phyloP scores from a whole-genome alignment of 2,797 vertebrate species.

The Lutjanus argentimaculatus region DNA sequence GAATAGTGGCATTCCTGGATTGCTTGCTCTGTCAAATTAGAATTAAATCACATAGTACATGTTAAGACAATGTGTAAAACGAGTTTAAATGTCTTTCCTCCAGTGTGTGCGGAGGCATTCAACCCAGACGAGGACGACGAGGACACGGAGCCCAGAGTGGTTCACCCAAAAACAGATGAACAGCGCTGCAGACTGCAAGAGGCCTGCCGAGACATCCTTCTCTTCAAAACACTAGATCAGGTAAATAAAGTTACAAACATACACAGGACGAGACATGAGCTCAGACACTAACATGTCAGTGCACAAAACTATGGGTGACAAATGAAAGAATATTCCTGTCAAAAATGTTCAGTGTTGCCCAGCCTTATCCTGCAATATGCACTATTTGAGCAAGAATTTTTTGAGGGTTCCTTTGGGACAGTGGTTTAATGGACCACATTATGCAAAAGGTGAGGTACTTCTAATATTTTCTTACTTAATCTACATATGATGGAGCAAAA shows the following conservation, averaged over 20 bases:
- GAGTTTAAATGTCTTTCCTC: neutral
- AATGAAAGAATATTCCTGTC: too few relatives aligned
- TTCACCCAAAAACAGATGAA: constrained; percentile 97
- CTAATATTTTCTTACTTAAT: neutral
- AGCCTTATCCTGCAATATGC: neutral
- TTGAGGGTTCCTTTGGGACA: neutral
- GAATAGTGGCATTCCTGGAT: neutral
- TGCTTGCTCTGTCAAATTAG: neutral
- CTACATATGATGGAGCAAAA: neutral
- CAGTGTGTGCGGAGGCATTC: constrained; percentile 97
- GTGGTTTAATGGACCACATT: neutral
- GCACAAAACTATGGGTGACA: neutral
- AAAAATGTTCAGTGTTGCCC: neutral
- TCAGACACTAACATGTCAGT: neutral
- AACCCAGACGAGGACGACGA: constrained; percentile 99
- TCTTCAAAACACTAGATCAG: constrained; percentile 98
- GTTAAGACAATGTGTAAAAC: neutral
- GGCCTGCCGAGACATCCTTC: constrained; percentile 96
- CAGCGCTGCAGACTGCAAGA: constrained; percentile 97
- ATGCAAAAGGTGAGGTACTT: neutral
- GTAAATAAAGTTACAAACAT: constrained; percentile 74
- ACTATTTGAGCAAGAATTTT: neutral
- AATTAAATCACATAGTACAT: neutral
- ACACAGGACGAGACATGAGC: neutral
- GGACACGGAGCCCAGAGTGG: constrained; percentile 94